Conservation (phyloP, 2,888 invertebrate genomes). For the Stegophylla sp. region DNA sequence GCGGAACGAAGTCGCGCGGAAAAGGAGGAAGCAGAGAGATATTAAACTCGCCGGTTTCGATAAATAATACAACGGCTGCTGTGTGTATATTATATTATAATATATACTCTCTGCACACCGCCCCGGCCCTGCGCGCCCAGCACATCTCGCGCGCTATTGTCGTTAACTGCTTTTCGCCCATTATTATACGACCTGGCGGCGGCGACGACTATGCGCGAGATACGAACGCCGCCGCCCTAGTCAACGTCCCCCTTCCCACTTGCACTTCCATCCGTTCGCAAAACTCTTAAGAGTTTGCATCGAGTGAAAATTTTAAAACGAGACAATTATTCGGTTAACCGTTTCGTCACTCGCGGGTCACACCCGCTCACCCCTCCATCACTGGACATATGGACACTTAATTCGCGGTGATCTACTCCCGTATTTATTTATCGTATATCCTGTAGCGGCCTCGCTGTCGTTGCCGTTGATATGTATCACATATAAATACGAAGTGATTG, state of each 20-base stretch:
- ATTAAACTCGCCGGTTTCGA: constrained; percentile 46
- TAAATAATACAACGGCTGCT: constrained; percentile 48
- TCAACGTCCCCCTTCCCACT: neutral
- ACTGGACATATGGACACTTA: no score
- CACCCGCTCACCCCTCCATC: no score
- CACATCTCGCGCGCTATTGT: neutral
- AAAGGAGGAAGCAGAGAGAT: neutral
- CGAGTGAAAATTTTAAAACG: neutral
- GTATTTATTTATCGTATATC: no score
- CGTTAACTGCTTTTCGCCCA: constrained; percentile 52
- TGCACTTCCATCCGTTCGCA: neutral
- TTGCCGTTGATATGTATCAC: no score
- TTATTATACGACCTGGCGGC: constrained; percentile 29
- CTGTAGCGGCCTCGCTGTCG: no score
- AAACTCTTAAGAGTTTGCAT: neutral
- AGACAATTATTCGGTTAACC: neutral
- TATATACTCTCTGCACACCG: neutral
- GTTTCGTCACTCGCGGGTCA: neutral
- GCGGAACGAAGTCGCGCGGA: neutral
- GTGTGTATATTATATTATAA: no score
- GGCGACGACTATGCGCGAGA: neutral
- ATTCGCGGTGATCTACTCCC: no score
- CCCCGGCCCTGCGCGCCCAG: neutral
- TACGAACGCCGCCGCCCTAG: neutral
- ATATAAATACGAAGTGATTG: no score